phyloP scores from a whole-genome alignment of 2,113 vertebrate species.

The Sinosuthora webbiana region DNA sequence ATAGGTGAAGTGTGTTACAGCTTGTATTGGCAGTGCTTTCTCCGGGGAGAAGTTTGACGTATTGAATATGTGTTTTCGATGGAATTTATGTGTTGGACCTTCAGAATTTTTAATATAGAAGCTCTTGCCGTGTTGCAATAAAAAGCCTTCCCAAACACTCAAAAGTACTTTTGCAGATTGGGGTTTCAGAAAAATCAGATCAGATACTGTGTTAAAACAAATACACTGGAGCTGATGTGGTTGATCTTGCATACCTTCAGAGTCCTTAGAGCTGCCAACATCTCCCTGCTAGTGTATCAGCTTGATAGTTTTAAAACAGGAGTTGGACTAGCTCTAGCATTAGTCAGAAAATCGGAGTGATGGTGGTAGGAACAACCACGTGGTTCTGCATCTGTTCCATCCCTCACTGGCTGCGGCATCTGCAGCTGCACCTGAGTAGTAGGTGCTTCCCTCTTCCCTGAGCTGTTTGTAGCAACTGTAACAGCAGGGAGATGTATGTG shows the following conservation, averaged over 20 bases:
- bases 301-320: background rate
- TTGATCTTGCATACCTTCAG: background rate
- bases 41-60: fast-evolving
- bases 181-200: background rate
- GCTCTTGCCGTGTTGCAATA: background rate
- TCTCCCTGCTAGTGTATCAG: background rate
- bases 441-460: background rate
- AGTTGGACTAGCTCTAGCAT: background rate
- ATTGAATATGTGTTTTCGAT: background rate
- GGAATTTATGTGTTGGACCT: background rate
- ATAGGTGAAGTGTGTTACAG: background rate
- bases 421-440: background rate
- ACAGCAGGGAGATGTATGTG: background rate
- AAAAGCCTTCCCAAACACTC: background rate
- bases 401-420: background rate
- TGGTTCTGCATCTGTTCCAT: background rate
- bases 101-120: background rate
- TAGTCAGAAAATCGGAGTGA: background rate
- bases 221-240: background rate
- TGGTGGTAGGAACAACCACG: background rate
- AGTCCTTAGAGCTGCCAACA: background rate
- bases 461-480: background rate
- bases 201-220: background rate
- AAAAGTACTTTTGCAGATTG: background rate
- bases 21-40: background rate